Base-by-base conservation (phyloP, 2,888 invertebrate species). In the Chrysotoxum bicinctum region DNA sequence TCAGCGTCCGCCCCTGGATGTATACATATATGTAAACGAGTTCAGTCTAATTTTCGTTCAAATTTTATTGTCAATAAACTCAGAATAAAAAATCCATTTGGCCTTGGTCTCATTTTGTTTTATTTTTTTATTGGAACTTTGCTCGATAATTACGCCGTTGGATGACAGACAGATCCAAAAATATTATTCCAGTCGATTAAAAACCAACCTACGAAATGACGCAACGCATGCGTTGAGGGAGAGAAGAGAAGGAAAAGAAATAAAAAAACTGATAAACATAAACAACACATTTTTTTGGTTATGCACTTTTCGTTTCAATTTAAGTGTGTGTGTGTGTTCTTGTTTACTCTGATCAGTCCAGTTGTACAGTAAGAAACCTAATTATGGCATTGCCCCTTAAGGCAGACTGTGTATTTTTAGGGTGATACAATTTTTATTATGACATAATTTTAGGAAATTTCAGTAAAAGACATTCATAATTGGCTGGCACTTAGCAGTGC, bases 121-220 rank as follows among this genome's bases (percentile, higher is more conserved):
- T n/a, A n/a, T 32, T 30, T 56, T 32, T 32, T 56, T 1, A n/a
- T 48, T 66, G 66, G 66, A 50, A 50, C 30, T 50, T 66, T 66
- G 66, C 66, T 50, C 35, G 50, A 26, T 32, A 32, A 19, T 32
- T 43, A n/a, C 43, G 12, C 64, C 19, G 45, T 64, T 32, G 8
- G 64, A 45, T 64, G 16, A 32, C 45, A 43, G 19, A 12, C 30
- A 14, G 8, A 32, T 64, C 30, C 19, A 62, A 62, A 43, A 62
- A 62, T 62, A 26, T 43, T 16, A 45, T 62, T 62, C 43, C 62
- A 45, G 30, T 32, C 32, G 45, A 64, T 45, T 43, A 43, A 43
- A 23, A 43, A 23, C 26, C 16, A 16, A 26, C 7, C 10, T 14
- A 43, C 9, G 7, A 30, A 40, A 26, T 16, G 43, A 43, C 7